phyloP scores from a whole-genome alignment of 2,888 invertebrate genomes.

The Merodon equestris region DNA sequence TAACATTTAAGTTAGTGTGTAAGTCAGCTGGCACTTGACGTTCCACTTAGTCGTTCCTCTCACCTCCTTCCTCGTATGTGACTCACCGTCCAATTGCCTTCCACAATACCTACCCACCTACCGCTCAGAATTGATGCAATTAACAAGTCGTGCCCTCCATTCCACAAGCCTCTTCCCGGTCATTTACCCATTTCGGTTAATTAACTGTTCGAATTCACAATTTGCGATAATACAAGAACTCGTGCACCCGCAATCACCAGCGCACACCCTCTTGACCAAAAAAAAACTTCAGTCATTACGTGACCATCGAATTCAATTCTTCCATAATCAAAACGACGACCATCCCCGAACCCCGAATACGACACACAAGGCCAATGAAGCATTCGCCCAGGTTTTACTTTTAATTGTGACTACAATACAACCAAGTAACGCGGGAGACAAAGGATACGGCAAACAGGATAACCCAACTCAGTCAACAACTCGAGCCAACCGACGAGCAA shows the following conservation, averaged over 20 bases:
- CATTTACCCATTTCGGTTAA: constrained; percentile 40
- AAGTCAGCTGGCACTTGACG: too few relatives aligned
- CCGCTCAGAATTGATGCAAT: constrained; percentile 24
- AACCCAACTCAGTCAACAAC: constrained; percentile 5
- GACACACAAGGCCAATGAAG: constrained; percentile 24
- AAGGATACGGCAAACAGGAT: constrained; percentile 28
- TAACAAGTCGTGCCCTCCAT: constrained; percentile 12
- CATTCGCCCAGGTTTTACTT: constrained; percentile 61
- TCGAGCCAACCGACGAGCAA: constrained; percentile 2
- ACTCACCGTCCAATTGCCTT: too few relatives aligned
- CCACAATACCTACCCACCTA: not conserved
- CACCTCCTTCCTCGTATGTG: too few relatives aligned
- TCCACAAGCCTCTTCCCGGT: not conserved
- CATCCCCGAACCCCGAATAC: constrained; percentile 21
- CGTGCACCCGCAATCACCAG: not conserved
- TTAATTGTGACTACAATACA: constrained; percentile 65
- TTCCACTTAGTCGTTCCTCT: too few relatives aligned
- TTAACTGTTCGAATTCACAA: constrained; percentile 61
- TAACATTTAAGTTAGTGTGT: too few relatives aligned
- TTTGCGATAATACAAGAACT: constrained; percentile 24
- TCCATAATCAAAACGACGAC: constrained; percentile 56
- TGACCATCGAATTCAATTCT: constrained; percentile 67
- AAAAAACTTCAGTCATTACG: constrained; percentile 54
- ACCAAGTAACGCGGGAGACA: constrained; percentile 52
- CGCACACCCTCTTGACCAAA: constrained; percentile 10